Evolutionary conservation across 2,888 invertebrate species (phyloP).

Genomic region (Opisthograptis luteolata): DNA sequence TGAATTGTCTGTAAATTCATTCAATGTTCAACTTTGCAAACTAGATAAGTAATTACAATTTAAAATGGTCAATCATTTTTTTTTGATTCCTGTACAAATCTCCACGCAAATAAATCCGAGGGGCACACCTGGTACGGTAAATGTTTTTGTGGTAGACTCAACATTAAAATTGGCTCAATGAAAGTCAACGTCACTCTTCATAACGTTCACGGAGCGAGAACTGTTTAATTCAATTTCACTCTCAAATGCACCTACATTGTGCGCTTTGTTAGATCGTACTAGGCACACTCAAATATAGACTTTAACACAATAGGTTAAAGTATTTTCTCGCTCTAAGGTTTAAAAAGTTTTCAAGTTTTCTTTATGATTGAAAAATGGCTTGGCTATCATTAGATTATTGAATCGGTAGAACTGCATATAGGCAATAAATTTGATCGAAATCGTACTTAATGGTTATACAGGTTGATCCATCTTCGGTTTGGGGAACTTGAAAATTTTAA

Average conservation of each 20-base stretch:
- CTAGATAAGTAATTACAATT: no score
- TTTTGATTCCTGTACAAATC: no score
- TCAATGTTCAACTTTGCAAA: no score
- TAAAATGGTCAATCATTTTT: no score
- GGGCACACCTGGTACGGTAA: no score
- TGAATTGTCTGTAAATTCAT: no score
- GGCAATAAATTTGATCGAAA: background rate
- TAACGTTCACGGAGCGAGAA: conserved; percentile 44
- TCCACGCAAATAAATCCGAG: no score
- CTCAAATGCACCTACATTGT: conserved; percentile 50
- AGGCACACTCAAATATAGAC: background rate
- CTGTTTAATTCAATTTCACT: conserved; percentile 63
- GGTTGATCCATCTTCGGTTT: no score
- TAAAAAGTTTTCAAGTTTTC: background rate
- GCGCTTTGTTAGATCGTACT: conserved; percentile 3
- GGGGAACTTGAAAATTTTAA: no score
- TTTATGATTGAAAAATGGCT: conserved; percentile 5
- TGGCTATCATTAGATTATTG: background rate
- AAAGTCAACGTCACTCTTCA: conserved; percentile 58
- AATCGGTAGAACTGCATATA: background rate
- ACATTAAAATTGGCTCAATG: conserved; percentile 34
- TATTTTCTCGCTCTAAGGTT: no score
- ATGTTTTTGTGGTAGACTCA: background rate
- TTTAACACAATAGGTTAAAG: background rate
- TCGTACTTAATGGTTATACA: no score